Evolutionary conservation across 2,113 vertebrate genomes (phyloP).

Genomic region (Spermophilus dauricus): DNA sequence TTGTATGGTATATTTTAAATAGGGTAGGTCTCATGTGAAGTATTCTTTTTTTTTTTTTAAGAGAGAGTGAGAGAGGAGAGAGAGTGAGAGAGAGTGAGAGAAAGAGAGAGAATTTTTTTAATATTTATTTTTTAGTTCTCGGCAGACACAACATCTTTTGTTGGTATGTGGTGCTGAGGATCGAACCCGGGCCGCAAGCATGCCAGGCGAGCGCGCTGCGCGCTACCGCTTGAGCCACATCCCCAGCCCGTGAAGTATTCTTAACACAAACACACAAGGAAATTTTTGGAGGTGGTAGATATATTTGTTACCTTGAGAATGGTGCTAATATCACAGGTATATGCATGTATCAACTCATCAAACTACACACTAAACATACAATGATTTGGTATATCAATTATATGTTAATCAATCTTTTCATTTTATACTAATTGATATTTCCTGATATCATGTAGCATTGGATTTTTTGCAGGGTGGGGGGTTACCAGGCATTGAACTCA

Average conservation of each 20-base stretch:
- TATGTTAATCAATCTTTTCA: background rate
- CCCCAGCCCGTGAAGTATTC: too few relatives aligned
- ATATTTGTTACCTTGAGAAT: background rate
- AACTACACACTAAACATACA: background rate
- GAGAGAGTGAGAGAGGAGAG: too few relatives aligned
- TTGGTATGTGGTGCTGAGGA: too few relatives aligned
- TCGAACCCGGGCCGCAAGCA: too few relatives aligned
- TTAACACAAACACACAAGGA: background rate
- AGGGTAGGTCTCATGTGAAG: background rate
- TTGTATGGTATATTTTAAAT: background rate
- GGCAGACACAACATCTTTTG: too few relatives aligned
- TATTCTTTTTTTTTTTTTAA: too few relatives aligned
- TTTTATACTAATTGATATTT: background rate
- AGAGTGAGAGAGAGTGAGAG: too few relatives aligned
- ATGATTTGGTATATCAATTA: background rate
- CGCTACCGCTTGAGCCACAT: too few relatives aligned
- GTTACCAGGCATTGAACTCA: too few relatives aligned
- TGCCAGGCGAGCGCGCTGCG: too few relatives aligned
- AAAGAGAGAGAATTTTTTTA: too few relatives aligned
- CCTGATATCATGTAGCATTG: background rate
- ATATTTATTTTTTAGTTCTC: too few relatives aligned
- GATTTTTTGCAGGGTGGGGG: background rate
- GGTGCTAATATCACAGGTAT: background rate
- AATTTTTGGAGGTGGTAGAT: background rate
- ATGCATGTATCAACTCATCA: background rate